Evolutionary conservation across 2,113 vertebrate species (phyloP).

Genomic region (Turdus rufiventris): DNA sequence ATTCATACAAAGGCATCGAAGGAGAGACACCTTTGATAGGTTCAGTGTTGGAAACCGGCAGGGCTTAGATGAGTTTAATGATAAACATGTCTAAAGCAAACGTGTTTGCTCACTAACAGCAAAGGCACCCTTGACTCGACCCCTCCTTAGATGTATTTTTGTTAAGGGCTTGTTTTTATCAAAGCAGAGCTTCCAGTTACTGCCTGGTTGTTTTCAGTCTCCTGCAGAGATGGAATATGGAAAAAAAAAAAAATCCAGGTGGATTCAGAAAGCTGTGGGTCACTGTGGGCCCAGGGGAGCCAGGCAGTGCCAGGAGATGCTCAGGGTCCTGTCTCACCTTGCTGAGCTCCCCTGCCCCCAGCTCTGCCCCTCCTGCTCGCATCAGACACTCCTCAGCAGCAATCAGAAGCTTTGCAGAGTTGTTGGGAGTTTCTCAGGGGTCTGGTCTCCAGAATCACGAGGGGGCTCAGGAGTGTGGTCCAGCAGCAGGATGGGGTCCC

Average conservation of each 20-base stretch:
- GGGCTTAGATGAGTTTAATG: not conserved
- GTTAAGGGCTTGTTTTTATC: not conserved
- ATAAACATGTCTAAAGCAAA: not conserved
- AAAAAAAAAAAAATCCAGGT: not conserved
- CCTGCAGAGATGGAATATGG: not conserved
- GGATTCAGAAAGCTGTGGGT: not conserved
- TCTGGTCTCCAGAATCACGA: not conserved
- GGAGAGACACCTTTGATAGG: not conserved
- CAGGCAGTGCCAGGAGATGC: not conserved
- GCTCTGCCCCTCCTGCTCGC: rapidly evolving
- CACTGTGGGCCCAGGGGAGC: rapidly evolving
- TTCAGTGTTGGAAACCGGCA: not conserved
- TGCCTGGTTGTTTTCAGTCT: not conserved
- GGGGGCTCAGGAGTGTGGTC: rapidly evolving
- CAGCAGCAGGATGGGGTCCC: not conserved
- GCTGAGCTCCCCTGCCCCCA: not conserved
- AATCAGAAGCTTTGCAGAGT: rapidly evolving
- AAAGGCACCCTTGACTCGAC: not conserved
- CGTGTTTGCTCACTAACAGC: not conserved
- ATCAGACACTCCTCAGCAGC: not conserved
- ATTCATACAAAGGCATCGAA: not conserved
- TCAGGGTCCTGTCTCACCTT: not conserved
- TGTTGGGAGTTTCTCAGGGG: not conserved
- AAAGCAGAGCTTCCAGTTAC: not conserved
- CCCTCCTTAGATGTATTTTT: not conserved